phyloP scores from a whole-genome alignment of 2,888 invertebrate genomes.

The Zeuzera pyrina region DNA sequence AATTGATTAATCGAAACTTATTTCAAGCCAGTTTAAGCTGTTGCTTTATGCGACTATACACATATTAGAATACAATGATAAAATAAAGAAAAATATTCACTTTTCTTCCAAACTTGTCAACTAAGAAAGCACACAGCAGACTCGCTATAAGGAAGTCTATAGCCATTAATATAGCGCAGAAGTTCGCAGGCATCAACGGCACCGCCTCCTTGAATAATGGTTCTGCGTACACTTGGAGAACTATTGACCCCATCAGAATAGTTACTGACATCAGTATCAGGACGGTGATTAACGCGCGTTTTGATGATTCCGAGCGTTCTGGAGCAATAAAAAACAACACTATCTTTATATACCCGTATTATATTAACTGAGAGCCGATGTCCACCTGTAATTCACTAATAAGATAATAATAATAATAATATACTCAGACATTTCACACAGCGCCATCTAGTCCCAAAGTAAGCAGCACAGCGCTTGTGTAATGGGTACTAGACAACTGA shows the following conservation, averaged over 20 bases:
- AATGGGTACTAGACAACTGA: too few species aligned
- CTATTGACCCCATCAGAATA: conserved; percentile 18
- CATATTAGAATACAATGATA: conserved; percentile 1
- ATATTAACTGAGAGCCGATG: too few species aligned
- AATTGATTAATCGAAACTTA: too few species aligned
- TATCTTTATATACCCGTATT: too few species aligned
- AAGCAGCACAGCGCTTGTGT: too few species aligned
- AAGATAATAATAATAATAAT: too few species aligned
- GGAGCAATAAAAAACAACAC: too few species aligned
- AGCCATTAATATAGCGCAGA: conserved; percentile 17
- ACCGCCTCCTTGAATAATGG: conserved; percentile 19
- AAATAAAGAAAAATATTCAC: conserved; percentile 11
- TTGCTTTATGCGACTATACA: too few species aligned
- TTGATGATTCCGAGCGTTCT: conserved; percentile 40
- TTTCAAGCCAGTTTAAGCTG: too few species aligned
- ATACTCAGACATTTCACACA: too few species aligned
- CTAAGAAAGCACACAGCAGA: conserved; percentile 14
- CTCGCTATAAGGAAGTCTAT: conserved; percentile 14
- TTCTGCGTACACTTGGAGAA: conserved; percentile 20
- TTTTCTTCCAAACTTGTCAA: conserved; percentile 18
- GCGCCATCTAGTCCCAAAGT: too few species aligned
- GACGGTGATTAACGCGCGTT: conserved; percentile 23
- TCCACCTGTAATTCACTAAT: too few species aligned
- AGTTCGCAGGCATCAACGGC: conserved; percentile 15
- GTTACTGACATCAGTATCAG: conserved; percentile 9